phyloP scores from a whole-genome alignment of 2,113 vertebrate species.

The Myiagra hebetior region DNA sequence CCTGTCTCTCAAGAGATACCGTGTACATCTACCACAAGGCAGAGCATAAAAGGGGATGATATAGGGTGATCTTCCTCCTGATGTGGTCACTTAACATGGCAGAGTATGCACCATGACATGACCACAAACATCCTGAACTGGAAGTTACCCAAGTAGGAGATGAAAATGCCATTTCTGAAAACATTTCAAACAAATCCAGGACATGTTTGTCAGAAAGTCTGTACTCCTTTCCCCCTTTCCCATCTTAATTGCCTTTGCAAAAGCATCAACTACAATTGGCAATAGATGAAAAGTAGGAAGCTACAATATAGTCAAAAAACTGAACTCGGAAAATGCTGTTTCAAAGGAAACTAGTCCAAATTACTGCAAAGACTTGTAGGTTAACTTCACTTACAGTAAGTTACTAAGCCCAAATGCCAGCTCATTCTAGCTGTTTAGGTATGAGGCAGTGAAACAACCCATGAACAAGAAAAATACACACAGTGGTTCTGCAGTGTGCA shows the following conservation, averaged over 20 bases:
- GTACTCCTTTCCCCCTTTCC: not conserved
- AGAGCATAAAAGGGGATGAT: not conserved
- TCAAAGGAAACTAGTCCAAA: conserved; percentile 24
- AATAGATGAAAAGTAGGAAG: not conserved
- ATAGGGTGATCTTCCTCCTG: not conserved
- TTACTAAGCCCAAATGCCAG: conserved; percentile 75
- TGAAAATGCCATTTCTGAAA: not conserved
- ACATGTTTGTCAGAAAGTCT: not conserved
- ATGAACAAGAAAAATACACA: conserved; percentile 83
- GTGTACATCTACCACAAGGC: fast-evolving
- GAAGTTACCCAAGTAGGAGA: not conserved
- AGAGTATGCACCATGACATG: not conserved
- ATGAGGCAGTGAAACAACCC: conserved; percentile 83
- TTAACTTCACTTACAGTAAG: conserved; percentile 57
- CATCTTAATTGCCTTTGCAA: not conserved
- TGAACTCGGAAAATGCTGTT: conserved; percentile 31
- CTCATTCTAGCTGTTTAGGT: conserved; percentile 85
- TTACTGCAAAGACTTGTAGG: conserved; percentile 30
- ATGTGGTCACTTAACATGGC: not conserved
- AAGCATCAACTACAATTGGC: not conserved
- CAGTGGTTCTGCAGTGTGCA: conserved; percentile 75
- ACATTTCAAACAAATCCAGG: not conserved
- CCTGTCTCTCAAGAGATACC: not conserved
- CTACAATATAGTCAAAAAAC: not conserved
- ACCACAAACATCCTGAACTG: not conserved